Evolutionary conservation across 2,888 invertebrate species (phyloP).

Genomic region (Drosophila mimetica): DNA sequence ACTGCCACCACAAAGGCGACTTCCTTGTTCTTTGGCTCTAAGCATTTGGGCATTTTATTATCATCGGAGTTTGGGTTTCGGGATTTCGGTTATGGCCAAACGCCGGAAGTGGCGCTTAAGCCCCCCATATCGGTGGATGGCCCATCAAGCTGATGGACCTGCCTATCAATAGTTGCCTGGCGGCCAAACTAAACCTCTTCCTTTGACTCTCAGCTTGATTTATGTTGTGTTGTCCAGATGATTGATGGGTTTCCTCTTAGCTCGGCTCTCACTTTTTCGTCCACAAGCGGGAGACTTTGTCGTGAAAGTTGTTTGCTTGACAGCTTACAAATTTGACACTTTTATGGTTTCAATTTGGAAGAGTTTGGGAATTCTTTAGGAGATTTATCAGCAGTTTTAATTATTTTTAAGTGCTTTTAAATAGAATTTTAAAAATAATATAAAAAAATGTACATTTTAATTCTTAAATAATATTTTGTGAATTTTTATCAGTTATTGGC

Average conservation of each 20-base stretch:
- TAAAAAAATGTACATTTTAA: too few relatives aligned
- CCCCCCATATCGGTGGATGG: slow-evolving; percentile 54
- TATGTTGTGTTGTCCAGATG: slow-evolving; percentile 77
- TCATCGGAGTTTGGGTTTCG: slow-evolving; percentile 37
- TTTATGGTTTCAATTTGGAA: not conserved
- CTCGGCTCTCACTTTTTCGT: slow-evolving; percentile 38
- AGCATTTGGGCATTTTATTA: slow-evolving; percentile 60
- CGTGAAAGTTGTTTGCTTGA: slow-evolving; percentile 46
- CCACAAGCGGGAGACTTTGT: slow-evolving; percentile 34
- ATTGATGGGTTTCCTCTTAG: slow-evolving; percentile 74
- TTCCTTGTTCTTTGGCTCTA: slow-evolving; percentile 46
- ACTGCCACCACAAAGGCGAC: slow-evolving; percentile 59
- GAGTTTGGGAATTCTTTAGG: too few relatives aligned
- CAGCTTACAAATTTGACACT: slow-evolving; percentile 43
- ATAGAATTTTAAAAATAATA: too few relatives aligned
- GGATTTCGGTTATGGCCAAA: slow-evolving; percentile 14
- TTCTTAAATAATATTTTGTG: too few relatives aligned
- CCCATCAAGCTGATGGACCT: slow-evolving; percentile 43
- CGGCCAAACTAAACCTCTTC: slow-evolving; percentile 14
- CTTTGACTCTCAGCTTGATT: slow-evolving; percentile 74
- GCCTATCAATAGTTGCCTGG: slow-evolving; percentile 52
- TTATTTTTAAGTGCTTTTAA: too few relatives aligned
- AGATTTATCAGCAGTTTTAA: too few relatives aligned
- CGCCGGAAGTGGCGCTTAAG: slow-evolving; percentile 63
- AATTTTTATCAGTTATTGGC: too few relatives aligned